Conservation (phyloP, 2,113 vertebrate genomes). For the Lamprologus tigripictilis region DNA sequence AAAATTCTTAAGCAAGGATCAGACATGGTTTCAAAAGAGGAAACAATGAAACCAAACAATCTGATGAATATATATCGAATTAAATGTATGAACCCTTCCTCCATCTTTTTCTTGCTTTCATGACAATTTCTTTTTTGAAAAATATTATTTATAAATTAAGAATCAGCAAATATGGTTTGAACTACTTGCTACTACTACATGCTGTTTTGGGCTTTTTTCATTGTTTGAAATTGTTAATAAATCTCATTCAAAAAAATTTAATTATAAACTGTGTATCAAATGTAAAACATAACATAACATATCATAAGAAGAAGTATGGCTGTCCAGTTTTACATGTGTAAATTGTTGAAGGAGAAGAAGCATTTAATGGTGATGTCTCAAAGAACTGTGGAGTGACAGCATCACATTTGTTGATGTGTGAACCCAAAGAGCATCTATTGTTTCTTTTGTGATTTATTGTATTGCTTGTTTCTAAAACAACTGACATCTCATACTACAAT, state of each 20-base stretch:
- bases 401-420: not conserved
- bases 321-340: not conserved
- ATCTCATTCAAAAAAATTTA: not conserved
- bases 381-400: not conserved
- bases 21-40: not conserved
- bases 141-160: not conserved
- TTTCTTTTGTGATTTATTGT: not conserved
- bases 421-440: not conserved
- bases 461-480: not conserved
- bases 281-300: not conserved
- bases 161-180: not conserved
- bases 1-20: not conserved
- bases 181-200: not conserved
- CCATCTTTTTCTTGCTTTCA: not conserved
- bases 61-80: not conserved
- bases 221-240: not conserved
- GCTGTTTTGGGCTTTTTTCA: not conserved
- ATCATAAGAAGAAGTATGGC: fast-evolving
- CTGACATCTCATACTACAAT: not conserved
- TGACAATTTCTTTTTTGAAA: fast-evolving
- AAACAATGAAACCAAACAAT: not conserved
- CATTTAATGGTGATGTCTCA: not conserved
- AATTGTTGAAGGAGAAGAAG: not conserved
- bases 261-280: not conserved
- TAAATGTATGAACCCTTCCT: not conserved